These are phyloP conservation scores for Ladona fulva DNA, from an alignment of 1,140 invertebrate genomes.

Conservation along the genomic window DNA sequence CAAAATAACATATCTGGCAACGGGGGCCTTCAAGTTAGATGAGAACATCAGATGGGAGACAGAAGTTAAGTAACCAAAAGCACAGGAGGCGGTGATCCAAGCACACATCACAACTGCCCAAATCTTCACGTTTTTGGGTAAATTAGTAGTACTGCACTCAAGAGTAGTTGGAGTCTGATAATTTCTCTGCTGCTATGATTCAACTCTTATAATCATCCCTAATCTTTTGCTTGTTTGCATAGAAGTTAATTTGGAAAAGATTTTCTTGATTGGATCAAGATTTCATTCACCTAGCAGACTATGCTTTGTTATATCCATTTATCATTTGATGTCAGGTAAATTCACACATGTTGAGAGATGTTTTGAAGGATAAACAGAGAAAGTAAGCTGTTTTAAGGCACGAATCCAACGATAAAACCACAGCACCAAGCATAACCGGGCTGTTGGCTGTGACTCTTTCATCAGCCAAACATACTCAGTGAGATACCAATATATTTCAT, in stretches of 20 bases:
- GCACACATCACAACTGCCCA: neutral
- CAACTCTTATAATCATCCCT: neutral
- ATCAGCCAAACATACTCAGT: conserved; percentile 9
- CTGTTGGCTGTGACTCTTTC: neutral
- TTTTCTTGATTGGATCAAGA: neutral
- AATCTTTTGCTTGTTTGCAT: neutral
- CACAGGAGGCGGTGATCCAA: neutral
- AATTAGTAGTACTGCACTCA: neutral
- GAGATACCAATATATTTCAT: neutral
- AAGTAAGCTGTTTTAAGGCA: conserved; percentile 22
- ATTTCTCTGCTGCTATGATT: neutral
- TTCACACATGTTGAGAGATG: conserved; percentile 8
- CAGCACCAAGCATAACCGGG: neutral
- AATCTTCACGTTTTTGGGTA: neutral
- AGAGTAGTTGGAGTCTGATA: neutral
- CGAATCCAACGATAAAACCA: conserved; percentile 22
- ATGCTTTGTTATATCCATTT: conserved; percentile 10
- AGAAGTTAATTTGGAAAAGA: neutral
- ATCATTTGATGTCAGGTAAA: conserved; percentile 10
- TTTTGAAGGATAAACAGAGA: conserved; percentile 8
- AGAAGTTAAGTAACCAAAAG: neutral
- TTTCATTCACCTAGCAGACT: neutral
- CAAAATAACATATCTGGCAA: neutral
- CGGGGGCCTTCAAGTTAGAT: neutral
- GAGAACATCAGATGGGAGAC: conserved; percentile 3